Evolutionary conservation across 2,888 invertebrate species (phyloP), one percentile per base, ranked within the genome.

Genomic region (Chalcis sispes): DNA sequence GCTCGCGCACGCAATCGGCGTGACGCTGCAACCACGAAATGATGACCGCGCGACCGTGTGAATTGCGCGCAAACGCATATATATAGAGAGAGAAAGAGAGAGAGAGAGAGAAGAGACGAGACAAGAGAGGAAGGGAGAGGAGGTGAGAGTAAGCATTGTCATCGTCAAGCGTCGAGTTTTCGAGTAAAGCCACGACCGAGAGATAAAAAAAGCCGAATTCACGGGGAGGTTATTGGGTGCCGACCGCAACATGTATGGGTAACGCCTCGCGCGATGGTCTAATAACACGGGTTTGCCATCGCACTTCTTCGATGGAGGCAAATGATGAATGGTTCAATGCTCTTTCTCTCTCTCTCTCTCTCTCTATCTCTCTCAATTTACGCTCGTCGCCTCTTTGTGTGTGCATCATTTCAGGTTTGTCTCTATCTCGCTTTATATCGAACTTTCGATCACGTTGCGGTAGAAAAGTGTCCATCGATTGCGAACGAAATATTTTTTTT

Each of bases 11-110:
- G 66, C 66, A 58, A 62, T 64, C 66, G 82, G 79, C 79, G 80
- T 81, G 81, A 81, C 77, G 78, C 77, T 78, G n/a, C n/a, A 80
- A 82, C 80, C 81, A 79, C 80, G 79, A 80, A 80, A 74, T 72
- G 80, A 81, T 80, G 81, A 78, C 79, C 77, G 77, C 69, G 79
- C 78, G 80, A 25, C 3, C 81, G 72, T 64, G 42, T 62, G 67
- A 67, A 72, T 69, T 77, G 59, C 75, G 65, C 56, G 70, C 76
- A 59, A 29, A 4, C 40, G 18, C 50, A 20, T 20, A 2, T 8
- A 18, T 25, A 8, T 10, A 20, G 18, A n/a, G 29, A 25, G 56
- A 4, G 36, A 36, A 29, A n/a, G 1, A 32, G 32, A 32, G 50
- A 13, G 29, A 2, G 4, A n/a, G 29, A 15, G n/a, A 42, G 8